Conservation (phyloP, 2,113 vertebrate genomes). For the Peromyscus polionotus region DNA sequence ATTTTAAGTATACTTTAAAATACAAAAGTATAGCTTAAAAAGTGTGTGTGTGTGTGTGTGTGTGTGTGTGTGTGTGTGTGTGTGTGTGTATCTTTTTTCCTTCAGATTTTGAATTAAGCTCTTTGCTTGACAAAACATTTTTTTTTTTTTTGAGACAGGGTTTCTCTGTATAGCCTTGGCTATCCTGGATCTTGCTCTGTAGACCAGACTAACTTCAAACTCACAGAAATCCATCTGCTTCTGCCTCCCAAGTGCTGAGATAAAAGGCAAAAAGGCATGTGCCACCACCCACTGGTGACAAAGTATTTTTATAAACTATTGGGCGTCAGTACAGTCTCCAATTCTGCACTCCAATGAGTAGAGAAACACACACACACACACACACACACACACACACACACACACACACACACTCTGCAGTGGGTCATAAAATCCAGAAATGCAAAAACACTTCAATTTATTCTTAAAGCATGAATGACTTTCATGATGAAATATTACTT, state of each 20-base stretch:
- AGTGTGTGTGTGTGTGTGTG: neutral
- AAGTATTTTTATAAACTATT: constrained; percentile 16
- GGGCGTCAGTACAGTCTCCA: neutral
- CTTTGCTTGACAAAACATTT: neutral
- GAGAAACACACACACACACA: neutral
- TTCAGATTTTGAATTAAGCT: neutral
- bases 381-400: no score
- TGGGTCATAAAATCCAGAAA: neutral
- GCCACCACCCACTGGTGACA: neutral
- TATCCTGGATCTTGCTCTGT: neutral
- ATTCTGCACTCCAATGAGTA: neutral
- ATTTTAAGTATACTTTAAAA: neutral
- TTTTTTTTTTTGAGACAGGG: neutral
- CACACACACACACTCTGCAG: neutral
- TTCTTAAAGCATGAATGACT: constrained; percentile 7
- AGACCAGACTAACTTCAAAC: neutral
- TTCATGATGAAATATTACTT: constrained; percentile 6
- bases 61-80: neutral
- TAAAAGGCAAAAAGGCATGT: neutral
- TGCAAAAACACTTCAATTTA: neutral
- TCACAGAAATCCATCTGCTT: neutral
- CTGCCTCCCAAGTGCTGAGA: neutral
- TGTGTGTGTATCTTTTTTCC: neutral
- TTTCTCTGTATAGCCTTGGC: neutral
- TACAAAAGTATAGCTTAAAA: neutral